phyloP scores from a whole-genome alignment of 2,113 vertebrate genomes.

The Psettodes erumei region DNA sequence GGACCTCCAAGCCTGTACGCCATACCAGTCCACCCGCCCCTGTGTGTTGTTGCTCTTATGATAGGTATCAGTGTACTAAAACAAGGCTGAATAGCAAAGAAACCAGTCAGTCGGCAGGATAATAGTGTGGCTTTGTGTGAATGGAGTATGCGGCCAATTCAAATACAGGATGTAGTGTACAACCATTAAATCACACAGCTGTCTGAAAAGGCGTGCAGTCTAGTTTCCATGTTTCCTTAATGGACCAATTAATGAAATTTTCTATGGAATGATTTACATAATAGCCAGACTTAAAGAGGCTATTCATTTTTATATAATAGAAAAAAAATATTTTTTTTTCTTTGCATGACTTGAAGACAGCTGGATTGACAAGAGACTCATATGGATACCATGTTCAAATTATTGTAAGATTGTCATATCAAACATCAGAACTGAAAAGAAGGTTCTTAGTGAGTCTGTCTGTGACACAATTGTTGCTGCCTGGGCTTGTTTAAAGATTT shows the following conservation, averaged over 20 bases:
- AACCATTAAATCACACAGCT: constrained; percentile 73
- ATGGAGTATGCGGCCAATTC: constrained; percentile 75
- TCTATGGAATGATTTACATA: constrained; percentile 62
- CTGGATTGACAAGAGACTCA: background rate
- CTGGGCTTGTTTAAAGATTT: too few species aligned
- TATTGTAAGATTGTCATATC: background rate
- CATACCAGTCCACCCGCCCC: constrained; percentile 16
- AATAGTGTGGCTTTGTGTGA: constrained; percentile 74
- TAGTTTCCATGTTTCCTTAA: constrained; percentile 63
- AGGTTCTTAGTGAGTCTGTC: too few species aligned
- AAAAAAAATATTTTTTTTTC: constrained; percentile 8
- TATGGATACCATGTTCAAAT: constrained; percentile 12
- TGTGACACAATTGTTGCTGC: background rate
- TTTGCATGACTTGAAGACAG: constrained; percentile 5
- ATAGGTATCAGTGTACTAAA: constrained; percentile 80
- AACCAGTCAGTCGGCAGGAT: constrained; percentile 66
- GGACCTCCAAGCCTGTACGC: constrained; percentile 49
- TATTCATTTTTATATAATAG: constrained; percentile 49
- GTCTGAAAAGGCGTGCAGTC: constrained; percentile 66
- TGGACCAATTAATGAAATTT: constrained; percentile 69
- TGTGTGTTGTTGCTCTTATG: constrained; percentile 74
- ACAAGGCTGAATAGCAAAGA: constrained; percentile 73
- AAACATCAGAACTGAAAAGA: too few species aligned
- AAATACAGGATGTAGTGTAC: constrained; percentile 78
- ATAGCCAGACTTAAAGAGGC: constrained; percentile 51